A percentile compares a stretch with the other conserved stretches of the same genome.
Conservation (phyloP, 2,888 invertebrate genomes). For the Deilephila porcellus region DNA sequence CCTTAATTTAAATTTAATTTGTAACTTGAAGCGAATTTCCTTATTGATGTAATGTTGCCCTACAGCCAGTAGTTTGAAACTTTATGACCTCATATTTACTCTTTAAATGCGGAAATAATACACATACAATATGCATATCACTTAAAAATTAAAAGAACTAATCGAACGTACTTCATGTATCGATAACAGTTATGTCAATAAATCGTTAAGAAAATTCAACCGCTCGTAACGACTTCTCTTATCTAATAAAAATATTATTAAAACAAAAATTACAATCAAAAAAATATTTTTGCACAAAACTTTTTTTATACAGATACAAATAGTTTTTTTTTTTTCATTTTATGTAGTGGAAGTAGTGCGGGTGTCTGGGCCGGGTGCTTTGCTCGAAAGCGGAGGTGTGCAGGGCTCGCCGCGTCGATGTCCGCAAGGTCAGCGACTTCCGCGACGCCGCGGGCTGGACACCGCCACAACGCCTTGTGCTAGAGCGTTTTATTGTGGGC, state of each 20-base stretch:
- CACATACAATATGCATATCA: neutral
- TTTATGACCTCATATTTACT: neutral
- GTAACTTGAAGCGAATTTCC: neutral
- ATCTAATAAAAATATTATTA: neutral
- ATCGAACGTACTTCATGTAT: neutral
- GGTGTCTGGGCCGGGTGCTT: neutral
- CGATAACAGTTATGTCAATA: no score
- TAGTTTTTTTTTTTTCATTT: neutral
- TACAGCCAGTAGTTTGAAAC: neutral
- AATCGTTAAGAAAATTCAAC: no score
- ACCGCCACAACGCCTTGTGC: conserved; percentile 48
- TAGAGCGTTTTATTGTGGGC: conserved; percentile 25
- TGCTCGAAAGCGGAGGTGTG: conserved; percentile 48
- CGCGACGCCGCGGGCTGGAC: conserved; percentile 56
- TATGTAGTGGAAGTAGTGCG: neutral
- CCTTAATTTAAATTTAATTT: neutral
- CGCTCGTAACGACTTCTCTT: no score
- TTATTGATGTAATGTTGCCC: neutral
- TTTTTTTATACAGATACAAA: neutral
- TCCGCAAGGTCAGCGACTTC: conserved; percentile 80
- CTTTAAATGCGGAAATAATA: neutral
- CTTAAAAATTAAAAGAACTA: neutral
- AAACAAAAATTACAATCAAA: neutral
- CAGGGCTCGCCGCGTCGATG: conserved; percentile 48
- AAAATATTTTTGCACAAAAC: neutral